Evolutionary conservation across 2,797 vertebrate genomes (phyloP), one percentile per base, ranked within the genome.

Genomic region (Enteromius paludinosus): DNA sequence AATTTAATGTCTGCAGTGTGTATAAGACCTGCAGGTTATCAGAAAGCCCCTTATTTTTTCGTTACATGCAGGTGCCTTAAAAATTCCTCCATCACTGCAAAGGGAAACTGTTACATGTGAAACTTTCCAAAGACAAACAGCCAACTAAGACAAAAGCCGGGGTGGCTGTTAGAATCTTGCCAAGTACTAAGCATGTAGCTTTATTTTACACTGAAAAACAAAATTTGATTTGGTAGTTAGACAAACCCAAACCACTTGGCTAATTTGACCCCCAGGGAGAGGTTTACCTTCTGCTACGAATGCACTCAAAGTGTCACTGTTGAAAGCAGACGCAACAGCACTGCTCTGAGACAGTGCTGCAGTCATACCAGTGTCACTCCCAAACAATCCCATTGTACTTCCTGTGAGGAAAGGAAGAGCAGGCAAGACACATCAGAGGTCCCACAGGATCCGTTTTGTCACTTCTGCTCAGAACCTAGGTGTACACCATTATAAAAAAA

Each of bases 251-350:
- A 69, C 59, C 14, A 59, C 33, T 59, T 5, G 30, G 49, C 33
- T 74, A 64, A 43, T 59, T 33, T 66, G 35, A 28, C 35, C 43
- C 45, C 11, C 72, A 23, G 43, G 54, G 3, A 30, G 59, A 4
- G 15, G 23, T 82, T 92, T 95, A 97, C 96, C 95, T 96, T 96
- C 92, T 45, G 93, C 93, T 89, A 94, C 89, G 79, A 96, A 94
- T 71, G 92, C 87, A 93, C 95, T 95, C 86, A 95, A 86, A 83
- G 92, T 86, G 81, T 96, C 95, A 84, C 93, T 90, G 89, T 92
- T 90, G 90, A 95, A 94, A 23, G 93, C 91, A 79, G 95, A 94
- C 78, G 92, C 93, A 87, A 94, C 88, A 41, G 93, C 85, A 89
- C 82, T 93, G 87, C 91, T 93, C 86, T 93, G 95, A 89, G 95